Evolutionary conservation across 1,140 invertebrate species (phyloP).

Genomic region (Yoshiicerus persimilis): DNA sequence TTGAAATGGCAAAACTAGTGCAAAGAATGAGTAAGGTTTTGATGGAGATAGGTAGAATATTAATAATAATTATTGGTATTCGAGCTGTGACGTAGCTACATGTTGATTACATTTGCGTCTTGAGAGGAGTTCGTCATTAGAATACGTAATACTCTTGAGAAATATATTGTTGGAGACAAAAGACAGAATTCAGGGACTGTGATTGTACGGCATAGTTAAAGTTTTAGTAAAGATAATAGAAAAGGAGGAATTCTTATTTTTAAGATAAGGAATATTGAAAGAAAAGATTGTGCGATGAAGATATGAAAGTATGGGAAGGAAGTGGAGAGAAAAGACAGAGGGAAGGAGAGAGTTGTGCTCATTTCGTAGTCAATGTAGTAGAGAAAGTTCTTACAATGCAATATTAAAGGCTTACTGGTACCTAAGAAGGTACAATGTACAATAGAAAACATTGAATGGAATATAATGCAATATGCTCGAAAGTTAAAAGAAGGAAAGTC

Average conservation of each 20-base stretch:
- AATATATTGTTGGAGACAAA: not conserved
- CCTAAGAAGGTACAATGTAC: not conserved
- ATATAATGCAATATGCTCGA: not conserved
- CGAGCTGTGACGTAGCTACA: too few species aligned
- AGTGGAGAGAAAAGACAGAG: not conserved
- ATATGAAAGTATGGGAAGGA: not conserved
- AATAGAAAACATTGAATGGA: not conserved
- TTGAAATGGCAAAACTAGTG: too few species aligned
- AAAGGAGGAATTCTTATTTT: not conserved
- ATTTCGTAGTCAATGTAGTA: not conserved
- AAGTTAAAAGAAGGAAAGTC: not conserved
- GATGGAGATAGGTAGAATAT: too few species aligned
- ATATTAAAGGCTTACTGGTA: too few species aligned
- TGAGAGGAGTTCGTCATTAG: not conserved
- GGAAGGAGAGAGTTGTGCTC: not conserved
- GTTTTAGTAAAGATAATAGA: not conserved
- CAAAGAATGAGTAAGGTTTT: too few species aligned
- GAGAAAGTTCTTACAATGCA: not conserved
- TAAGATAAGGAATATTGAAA: not conserved
- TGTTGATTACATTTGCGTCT: too few species aligned
- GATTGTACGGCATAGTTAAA: not conserved
- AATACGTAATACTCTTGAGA: not conserved
- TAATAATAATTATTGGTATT: too few species aligned
- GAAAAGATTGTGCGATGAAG: not conserved
- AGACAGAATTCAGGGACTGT: too few species aligned